Evolutionary conservation across 2,888 invertebrate species (phyloP), one percentile per base, ranked within the genome.

Genomic region (Cephalotes varians): DNA sequence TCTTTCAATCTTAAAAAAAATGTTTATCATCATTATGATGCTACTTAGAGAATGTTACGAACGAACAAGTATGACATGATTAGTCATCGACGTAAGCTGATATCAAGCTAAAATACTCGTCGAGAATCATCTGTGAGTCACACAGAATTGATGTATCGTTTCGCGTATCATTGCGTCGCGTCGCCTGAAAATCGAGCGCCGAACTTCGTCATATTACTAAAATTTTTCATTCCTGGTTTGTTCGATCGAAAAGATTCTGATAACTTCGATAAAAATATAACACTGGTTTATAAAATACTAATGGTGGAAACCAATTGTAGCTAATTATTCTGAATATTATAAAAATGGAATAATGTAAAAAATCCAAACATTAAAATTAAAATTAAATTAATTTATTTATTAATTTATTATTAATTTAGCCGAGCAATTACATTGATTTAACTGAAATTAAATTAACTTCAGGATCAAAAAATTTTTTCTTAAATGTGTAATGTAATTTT

Each of bases 71-170:
- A 58, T 83, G 77, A 51, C 56, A 65, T 51, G 90, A 86, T 90
- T 90, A 90, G 88, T 90, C 89, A 90, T 82, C 84, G 79, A 56
- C 67, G 73, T 73, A 44, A 83, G 62, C 81, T 86, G 87, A 90
- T 90, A 90, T 85, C 87, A 81, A 81, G 82, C 83, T 84, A 83
- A 86, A 88, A 81, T 62, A 62, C 82, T 76, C 83, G 76, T n/a
- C 82, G 71, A 81, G 79, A 85, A 88, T 90, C 90, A 88, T 87
- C 88, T 62, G 62, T 90, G 89, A 90, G 69, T 90, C 86, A 90
- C 65, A 34, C 60, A 25, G 51, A 62, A 15, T 64, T 31, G 56
- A 28, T 47, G 34, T 58, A 34, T 60, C 65, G 56, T 77, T 47
- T 67, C 51, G 37, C 71, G 34, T 72, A 7, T 28, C 21, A 44